Evolutionary conservation across 2,797 vertebrate genomes (phyloP).

Genomic region (Premnoplex brunnescens): DNA sequence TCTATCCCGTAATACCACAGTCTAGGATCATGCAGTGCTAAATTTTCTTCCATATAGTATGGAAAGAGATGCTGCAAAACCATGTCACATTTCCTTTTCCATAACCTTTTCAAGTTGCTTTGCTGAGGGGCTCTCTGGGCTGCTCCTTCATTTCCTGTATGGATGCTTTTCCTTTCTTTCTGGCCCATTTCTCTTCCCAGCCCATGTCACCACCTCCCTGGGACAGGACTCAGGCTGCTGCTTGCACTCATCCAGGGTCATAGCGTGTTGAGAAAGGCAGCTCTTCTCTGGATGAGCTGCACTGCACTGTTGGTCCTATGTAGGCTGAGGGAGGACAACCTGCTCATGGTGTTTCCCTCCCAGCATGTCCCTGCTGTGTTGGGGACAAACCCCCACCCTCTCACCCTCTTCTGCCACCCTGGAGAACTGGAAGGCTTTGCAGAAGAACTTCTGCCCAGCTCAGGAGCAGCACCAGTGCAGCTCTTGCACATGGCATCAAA

Average conservation of each 20-base stretch:
- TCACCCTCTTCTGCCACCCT: background rate
- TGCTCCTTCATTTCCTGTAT: background rate
- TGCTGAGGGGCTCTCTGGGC: background rate
- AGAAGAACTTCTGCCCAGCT: background rate
- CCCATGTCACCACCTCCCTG: background rate
- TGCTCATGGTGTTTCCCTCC: background rate
- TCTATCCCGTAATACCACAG: background rate
- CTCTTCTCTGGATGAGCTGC: background rate
- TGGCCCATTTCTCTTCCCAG: background rate
- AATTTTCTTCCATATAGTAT: background rate
- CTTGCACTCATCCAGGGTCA: rapidly evolving
- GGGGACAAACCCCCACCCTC: background rate
- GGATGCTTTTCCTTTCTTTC: background rate
- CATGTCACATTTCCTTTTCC: background rate
- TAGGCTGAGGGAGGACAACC: rapidly evolving
- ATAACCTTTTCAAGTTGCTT: background rate
- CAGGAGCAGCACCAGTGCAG: background rate
- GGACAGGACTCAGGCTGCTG: background rate
- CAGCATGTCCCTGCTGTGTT: background rate
- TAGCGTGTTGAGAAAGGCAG: background rate
- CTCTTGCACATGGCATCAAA: rapidly evolving
- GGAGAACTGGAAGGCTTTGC: background rate
- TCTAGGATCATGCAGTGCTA: background rate
- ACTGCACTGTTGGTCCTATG: background rate
- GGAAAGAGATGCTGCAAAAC: background rate